phyloP scores from a whole-genome alignment of 1,140 invertebrate species.

The Portunus trituberculatus region DNA sequence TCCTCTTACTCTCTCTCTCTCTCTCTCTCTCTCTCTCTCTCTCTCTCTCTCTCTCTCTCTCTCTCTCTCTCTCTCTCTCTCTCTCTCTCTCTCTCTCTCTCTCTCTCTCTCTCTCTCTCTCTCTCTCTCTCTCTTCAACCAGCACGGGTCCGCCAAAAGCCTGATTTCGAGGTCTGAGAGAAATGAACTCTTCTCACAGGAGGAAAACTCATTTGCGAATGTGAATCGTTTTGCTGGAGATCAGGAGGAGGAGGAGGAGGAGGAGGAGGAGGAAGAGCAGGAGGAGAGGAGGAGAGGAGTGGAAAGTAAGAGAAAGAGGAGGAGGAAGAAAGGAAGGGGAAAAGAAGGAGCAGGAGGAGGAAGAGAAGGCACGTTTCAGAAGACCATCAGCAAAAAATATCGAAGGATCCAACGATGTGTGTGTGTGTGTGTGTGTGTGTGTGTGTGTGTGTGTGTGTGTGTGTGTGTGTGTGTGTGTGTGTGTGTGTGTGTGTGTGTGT shows the following conservation, averaged over 20 bases:
- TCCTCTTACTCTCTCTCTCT: too few species aligned
- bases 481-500: neutral
- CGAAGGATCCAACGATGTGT: neutral
- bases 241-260: neutral
- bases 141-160: neutral
- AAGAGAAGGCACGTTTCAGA: neutral
- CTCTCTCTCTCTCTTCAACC: neutral
- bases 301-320: neutral
- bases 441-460: neutral
- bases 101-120: neutral
- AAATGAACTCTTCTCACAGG: neutral
- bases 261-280: neutral
- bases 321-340: neutral
- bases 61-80: too few species aligned
- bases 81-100: neutral
- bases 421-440: neutral
- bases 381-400: neutral
- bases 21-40: too few species aligned
- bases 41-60: too few species aligned
- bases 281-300: neutral
- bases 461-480: neutral
- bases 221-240: conserved; percentile 21
- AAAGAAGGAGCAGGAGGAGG: neutral
- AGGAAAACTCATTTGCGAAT: conserved; percentile 22
- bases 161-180: neutral